Percentiles rank a stretch among this genome's conserved stretches.
Conservation (phyloP, 2,797 vertebrate species). For the Bufotes viridis region DNA sequence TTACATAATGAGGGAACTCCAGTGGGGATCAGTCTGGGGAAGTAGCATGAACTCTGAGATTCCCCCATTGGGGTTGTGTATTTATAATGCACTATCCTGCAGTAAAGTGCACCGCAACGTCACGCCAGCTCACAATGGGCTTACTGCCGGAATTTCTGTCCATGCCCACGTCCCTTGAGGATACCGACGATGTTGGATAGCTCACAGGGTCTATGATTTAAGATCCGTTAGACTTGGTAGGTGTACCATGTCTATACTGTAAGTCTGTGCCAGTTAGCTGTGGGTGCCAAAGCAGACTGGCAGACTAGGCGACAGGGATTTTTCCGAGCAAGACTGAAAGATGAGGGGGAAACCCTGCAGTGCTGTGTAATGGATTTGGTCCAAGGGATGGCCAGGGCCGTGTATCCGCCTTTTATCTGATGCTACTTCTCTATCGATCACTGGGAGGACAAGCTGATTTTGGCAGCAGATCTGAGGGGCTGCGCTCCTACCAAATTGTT, state of each 20-base stretch:
- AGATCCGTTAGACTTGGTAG: not conserved
- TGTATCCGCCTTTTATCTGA: not conserved
- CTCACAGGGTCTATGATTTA: not conserved
- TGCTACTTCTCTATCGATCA: not conserved
- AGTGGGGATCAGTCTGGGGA: not conserved
- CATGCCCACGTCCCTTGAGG: not conserved
- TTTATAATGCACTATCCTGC: too few species aligned
- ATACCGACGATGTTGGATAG: not conserved
- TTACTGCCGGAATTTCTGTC: not conserved
- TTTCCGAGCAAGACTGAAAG: not conserved
- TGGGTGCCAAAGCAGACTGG: not conserved
- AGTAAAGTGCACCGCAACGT: not conserved
- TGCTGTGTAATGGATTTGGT: not conserved
- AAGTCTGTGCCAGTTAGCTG: not conserved
- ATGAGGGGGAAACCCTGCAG: not conserved
- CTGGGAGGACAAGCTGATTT: conserved; percentile 4
- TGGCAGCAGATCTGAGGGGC: conserved; percentile 9
- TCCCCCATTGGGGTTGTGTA: not conserved
- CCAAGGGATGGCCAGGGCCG: not conserved
- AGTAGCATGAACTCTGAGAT: not conserved
- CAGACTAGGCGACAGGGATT: not conserved
- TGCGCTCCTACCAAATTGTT: not conserved
- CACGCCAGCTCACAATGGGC: not conserved
- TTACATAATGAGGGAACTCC: not conserved
- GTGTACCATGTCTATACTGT: not conserved